phyloP scores from a whole-genome alignment of 2,888 invertebrate genomes.

The Drosophila buzzatii region DNA sequence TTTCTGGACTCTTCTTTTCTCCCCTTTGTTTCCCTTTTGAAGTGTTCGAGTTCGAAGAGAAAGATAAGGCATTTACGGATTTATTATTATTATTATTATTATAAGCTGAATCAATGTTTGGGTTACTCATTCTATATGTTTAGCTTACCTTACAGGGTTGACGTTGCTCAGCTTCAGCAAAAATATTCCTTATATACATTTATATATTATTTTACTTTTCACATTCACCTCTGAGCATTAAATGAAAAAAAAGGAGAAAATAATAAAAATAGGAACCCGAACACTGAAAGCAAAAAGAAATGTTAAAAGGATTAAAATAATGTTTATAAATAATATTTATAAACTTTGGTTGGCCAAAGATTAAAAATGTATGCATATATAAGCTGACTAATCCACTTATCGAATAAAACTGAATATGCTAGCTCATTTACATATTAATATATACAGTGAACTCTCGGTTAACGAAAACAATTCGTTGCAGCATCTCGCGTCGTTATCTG shows the following conservation, averaged over 20 bases:
- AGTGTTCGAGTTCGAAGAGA: background rate
- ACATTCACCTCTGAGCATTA: background rate
- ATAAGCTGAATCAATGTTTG: too few species aligned
- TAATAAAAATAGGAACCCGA: background rate
- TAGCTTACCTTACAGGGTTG: background rate
- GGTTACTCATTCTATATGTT: too few species aligned
- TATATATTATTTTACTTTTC: background rate
- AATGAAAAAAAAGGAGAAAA: background rate
- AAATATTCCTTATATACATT: background rate
- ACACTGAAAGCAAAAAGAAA: background rate
- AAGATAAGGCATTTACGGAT: background rate
- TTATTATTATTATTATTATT: too few species aligned
- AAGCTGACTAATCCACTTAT: background rate
- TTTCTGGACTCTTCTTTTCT: background rate
- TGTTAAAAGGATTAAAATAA: background rate
- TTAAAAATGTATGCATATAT: background rate
- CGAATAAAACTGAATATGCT: background rate
- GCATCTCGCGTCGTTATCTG: too few species aligned
- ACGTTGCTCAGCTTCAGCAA: background rate
- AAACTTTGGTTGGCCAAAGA: background rate
- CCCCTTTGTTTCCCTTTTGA: background rate
- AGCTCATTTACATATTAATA: background rate
- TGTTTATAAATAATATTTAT: too few species aligned
- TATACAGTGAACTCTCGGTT: too few species aligned
- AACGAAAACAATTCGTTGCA: too few species aligned